A percentile compares a stretch with the other conserved stretches of the same genome.
phyloP scores from a whole-genome alignment of 2,797 vertebrate genomes.

The Tragelaphus eurycerus region DNA sequence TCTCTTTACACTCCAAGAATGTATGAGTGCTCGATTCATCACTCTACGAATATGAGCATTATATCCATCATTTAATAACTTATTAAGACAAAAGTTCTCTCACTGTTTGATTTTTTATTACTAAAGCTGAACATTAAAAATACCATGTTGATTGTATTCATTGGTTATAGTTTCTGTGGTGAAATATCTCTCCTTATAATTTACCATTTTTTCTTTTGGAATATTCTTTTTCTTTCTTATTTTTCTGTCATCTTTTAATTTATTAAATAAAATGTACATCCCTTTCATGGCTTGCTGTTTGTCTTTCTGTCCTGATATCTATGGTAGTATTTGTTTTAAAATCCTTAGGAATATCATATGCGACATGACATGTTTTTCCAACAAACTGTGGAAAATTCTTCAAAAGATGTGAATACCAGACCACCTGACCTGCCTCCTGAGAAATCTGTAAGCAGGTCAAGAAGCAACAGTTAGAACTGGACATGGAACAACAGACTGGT shows the following conservation, averaged over 20 bases:
- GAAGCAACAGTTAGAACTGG: background rate
- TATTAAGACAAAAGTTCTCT: background rate
- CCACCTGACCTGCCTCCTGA: background rate
- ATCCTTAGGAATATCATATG: background rate
- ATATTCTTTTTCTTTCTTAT: background rate
- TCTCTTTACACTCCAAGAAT: background rate
- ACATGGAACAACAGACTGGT: background rate
- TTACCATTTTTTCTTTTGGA: background rate
- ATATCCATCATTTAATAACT: background rate
- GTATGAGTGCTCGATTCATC: background rate
- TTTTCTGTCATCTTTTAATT: background rate
- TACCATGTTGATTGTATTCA: background rate
- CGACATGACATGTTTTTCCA: background rate
- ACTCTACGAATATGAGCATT: background rate
- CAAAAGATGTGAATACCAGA: background rate
- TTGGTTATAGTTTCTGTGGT: background rate
- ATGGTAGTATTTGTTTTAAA: background rate
- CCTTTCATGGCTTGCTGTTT: background rate
- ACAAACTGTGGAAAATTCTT: background rate
- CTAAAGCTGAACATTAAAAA: background rate
- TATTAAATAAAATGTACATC: background rate
- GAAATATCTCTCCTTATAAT: background rate
- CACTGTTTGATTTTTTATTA: background rate
- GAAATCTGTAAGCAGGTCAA: background rate
- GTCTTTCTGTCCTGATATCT: background rate